phyloP scores from a whole-genome alignment of 2,113 vertebrate genomes.

The Montifringilla adamsi region DNA sequence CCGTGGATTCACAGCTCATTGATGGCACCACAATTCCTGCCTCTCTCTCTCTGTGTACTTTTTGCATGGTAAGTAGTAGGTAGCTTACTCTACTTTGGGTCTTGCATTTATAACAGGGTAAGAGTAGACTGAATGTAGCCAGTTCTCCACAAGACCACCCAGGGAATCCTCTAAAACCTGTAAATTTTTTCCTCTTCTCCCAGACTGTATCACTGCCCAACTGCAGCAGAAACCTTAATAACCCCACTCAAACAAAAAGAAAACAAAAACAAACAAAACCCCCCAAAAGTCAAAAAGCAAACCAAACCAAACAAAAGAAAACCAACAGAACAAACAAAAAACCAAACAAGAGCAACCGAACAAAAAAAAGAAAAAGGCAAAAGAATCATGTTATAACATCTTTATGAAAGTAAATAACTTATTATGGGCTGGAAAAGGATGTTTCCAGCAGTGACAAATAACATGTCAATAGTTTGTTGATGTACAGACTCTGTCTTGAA shows the following conservation, averaged over 20 bases:
- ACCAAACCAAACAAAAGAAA: not conserved
- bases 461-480: not conserved
- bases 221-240: not conserved
- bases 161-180: not conserved
- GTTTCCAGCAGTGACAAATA: not conserved
- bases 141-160: not conserved
- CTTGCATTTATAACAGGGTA: not conserved
- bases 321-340: not conserved
- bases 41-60: not conserved
- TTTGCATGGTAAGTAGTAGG: not conserved
- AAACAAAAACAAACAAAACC: too few species aligned
- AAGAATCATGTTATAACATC: fast-evolving
- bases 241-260: not conserved
- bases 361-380: not conserved
- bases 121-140: not conserved
- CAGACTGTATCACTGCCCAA: not conserved
- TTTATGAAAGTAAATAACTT: not conserved
- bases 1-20: not conserved
- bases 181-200: not conserved
- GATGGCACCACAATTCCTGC: not conserved
- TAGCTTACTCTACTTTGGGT: not conserved
- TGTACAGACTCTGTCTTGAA: not conserved
- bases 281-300: too few species aligned
- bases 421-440: not conserved
- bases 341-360: too few species aligned